Conservation (phyloP, 2,113 vertebrate genomes). For the Pterocles gutturalis region DNA sequence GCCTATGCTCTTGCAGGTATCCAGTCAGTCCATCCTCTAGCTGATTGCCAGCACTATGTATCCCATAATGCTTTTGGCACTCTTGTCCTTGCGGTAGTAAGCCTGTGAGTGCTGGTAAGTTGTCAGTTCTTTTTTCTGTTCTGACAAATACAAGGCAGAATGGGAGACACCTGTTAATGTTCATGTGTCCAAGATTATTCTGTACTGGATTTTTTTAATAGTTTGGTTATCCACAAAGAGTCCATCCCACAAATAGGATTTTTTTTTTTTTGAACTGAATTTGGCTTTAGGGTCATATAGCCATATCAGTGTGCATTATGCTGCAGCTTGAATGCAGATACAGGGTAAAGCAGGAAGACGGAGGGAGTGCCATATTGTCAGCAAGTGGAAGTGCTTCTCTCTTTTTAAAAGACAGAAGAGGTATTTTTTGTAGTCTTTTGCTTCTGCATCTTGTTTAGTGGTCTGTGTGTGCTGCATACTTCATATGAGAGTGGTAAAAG, state of each 20-base stretch:
- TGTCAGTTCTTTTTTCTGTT: constrained; percentile 26
- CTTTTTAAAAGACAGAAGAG: not conserved
- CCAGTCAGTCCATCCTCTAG: not conserved
- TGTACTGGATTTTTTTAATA: not conserved
- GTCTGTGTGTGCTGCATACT: not conserved
- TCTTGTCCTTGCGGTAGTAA: constrained; percentile 17
- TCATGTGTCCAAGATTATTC: not conserved
- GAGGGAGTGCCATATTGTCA: not conserved
- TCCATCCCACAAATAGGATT: not conserved
- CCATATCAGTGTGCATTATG: not conserved
- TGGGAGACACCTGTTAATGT: not conserved
- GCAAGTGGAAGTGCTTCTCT: not conserved
- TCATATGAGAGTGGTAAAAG: not conserved
- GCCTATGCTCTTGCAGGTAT: not conserved
- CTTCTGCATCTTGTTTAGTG: not conserved
- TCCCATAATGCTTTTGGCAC: not conserved
- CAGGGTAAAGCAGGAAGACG: not conserved
- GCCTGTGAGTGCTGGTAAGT: not conserved
- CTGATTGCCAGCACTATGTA: not conserved
- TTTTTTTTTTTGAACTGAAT: not conserved
- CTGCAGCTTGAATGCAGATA: constrained; percentile 14
- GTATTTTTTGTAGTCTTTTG: not conserved
- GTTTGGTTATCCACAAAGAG: not conserved
- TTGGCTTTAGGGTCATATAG: not conserved
- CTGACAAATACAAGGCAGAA: not conserved